phyloP scores from a whole-genome alignment of 1,140 invertebrate species.

The Zaprionus ornatus region DNA sequence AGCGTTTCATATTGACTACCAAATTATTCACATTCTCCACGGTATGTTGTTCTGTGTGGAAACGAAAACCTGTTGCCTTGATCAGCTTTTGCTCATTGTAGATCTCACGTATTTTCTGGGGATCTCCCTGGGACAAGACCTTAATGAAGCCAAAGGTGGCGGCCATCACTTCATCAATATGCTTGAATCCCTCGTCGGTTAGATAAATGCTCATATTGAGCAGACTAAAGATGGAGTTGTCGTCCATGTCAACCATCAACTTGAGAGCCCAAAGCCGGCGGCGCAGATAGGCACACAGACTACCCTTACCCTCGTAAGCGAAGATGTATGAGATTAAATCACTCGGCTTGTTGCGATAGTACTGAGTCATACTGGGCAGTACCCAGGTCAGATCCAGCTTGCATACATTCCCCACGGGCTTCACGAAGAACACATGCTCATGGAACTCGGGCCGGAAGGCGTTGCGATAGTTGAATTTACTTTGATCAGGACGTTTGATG shows the following conservation, averaged over 20 bases:
- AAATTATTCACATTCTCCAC: slow-evolving; percentile 91
- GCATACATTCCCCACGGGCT: slow-evolving; percentile 89
- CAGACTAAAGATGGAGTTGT: slow-evolving; percentile 89
- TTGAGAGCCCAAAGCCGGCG: slow-evolving; percentile 93
- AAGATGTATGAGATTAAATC: slow-evolving; percentile 92
- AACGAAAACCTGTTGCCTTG: slow-evolving; percentile 89
- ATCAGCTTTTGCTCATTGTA: slow-evolving; percentile 86
- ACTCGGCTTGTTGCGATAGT: slow-evolving; percentile 91
- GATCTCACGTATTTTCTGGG: slow-evolving; percentile 86
- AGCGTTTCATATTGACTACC: slow-evolving; percentile 92
- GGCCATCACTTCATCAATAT: slow-evolving; percentile 89
- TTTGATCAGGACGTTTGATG: slow-evolving; percentile 87
- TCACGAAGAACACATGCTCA: slow-evolving; percentile 90
- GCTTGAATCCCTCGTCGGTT: slow-evolving; percentile 91
- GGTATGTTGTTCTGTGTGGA: slow-evolving; percentile 88
- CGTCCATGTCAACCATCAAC: slow-evolving; percentile 89
- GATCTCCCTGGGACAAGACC: slow-evolving; percentile 86
- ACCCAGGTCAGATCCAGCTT: slow-evolving; percentile 92
- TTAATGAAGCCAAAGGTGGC: slow-evolving; percentile 90
- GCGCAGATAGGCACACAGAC: slow-evolving; percentile 92
- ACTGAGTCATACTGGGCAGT: slow-evolving; percentile 87
- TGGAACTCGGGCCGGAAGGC: slow-evolving; percentile 89
- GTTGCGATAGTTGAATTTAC: slow-evolving; percentile 76
- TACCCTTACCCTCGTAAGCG: slow-evolving; percentile 95
- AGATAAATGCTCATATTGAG: slow-evolving; percentile 91